Evolutionary conservation across 2,888 invertebrate species (phyloP).

Genomic region (Synanthedon formicaeformis): DNA sequence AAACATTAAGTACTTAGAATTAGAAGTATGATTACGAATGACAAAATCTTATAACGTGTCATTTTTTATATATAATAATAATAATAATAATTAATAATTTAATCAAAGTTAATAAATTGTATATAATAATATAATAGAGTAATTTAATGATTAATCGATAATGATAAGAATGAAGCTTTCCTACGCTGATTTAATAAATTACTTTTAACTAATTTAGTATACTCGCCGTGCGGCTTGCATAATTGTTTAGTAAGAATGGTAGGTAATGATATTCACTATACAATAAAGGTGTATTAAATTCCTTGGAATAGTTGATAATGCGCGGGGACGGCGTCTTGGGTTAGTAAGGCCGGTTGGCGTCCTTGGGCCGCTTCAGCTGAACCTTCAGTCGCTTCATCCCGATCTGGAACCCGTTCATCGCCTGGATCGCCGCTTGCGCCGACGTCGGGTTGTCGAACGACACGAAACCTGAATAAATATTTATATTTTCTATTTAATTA

Average conservation of each 20-base stretch:
- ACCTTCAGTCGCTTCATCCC: constrained; percentile 99
- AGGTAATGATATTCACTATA: constrained; percentile 65
- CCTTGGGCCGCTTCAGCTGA: constrained; percentile 98
- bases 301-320: constrained; percentile 61
- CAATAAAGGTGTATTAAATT: constrained; percentile 59
- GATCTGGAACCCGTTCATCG: constrained; percentile 99
- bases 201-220: constrained; percentile 76
- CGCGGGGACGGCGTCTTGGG: constrained; percentile 72
- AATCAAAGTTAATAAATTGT: constrained; percentile 72
- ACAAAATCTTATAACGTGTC: constrained; percentile 71
- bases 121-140: constrained; percentile 72
- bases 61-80: constrained; percentile 51
- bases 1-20: constrained; percentile 67
- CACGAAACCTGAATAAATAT: constrained; percentile 85
- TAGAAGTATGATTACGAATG: constrained; percentile 72
- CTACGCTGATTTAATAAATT: constrained; percentile 73
- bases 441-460: constrained; percentile 99
- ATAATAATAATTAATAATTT: constrained; percentile 68
- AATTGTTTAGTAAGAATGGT: constrained; percentile 47
- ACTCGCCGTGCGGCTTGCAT: constrained; percentile 66
- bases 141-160: constrained; percentile 71
- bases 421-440: constrained; percentile 98
- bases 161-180: constrained; percentile 72
- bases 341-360: constrained; percentile 98
- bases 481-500: no score